Conservation (phyloP, 2,113 vertebrate genomes). For the Ursus arctos region DNA sequence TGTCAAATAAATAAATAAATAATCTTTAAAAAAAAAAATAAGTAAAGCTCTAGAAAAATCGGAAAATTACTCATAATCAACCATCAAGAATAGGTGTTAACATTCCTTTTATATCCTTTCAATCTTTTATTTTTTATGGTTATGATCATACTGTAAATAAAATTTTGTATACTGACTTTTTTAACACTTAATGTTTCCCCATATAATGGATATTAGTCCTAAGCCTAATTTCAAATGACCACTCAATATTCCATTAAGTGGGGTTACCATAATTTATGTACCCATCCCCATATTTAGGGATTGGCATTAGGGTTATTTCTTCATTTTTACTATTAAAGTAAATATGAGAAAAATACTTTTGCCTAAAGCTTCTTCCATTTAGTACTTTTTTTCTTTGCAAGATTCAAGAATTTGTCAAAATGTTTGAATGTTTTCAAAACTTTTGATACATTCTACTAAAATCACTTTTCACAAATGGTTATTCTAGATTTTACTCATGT, state of each 20-base stretch:
- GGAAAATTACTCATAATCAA: background rate
- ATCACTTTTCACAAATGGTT: background rate
- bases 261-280: background rate
- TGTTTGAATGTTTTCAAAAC: background rate
- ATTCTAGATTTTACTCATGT: background rate
- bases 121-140: background rate
- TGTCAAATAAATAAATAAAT: too few relatives aligned
- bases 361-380: background rate
- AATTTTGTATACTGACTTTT: background rate
- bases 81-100: background rate
- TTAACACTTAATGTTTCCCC: background rate
- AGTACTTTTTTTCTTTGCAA: background rate
- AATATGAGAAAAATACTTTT: background rate
- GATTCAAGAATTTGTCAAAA: background rate
- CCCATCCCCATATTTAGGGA: background rate
- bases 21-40: background rate
- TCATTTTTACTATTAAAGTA: slow-evolving; percentile 6
- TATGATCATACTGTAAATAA: background rate
- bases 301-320: background rate
- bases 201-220: background rate
- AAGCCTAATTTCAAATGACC: background rate
- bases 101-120: background rate
- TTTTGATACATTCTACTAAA: slow-evolving; percentile 35
- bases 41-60: background rate
- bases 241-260: background rate